Conservation (phyloP, 2,888 invertebrate species). For the Belgica antarctica region DNA sequence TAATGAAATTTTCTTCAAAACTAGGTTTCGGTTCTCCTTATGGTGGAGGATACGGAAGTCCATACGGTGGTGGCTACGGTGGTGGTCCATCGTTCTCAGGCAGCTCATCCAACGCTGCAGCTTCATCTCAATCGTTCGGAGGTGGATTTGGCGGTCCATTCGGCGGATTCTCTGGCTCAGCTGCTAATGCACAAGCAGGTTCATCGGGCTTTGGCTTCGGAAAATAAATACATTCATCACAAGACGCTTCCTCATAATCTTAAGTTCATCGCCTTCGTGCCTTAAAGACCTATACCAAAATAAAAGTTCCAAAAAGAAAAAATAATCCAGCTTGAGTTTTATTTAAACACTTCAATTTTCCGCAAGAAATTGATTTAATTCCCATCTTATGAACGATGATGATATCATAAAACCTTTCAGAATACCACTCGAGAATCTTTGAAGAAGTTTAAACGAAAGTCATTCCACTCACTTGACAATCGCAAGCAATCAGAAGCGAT, state of each 20-base stretch:
- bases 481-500: too few species aligned
- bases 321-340: background rate
- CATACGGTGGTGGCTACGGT: background rate
- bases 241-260: too few species aligned
- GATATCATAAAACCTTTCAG: too few species aligned
- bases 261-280: background rate
- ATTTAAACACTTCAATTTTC: background rate
- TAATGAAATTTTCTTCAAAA: background rate
- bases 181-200: constrained; percentile 1
- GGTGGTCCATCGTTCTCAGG: constrained; percentile 17
- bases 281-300: background rate
- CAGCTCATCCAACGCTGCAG: background rate
- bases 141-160: constrained; percentile 29
- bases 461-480: too few species aligned
- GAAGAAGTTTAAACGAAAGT: too few species aligned
- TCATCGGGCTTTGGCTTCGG: constrained; percentile 2
- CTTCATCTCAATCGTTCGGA: constrained; percentile 15
- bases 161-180: background rate
- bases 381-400: too few species aligned
- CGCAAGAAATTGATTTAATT: too few species aligned
- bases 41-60: constrained; percentile 4
- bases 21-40: background rate
- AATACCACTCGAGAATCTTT: too few species aligned
- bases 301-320: too few species aligned
- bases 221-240: background rate